These are phyloP conservation scores for Sinocyclocheilus anshuiensis DNA, from an alignment of 2,113 vertebrate species.

Conservation along the genomic window DNA sequence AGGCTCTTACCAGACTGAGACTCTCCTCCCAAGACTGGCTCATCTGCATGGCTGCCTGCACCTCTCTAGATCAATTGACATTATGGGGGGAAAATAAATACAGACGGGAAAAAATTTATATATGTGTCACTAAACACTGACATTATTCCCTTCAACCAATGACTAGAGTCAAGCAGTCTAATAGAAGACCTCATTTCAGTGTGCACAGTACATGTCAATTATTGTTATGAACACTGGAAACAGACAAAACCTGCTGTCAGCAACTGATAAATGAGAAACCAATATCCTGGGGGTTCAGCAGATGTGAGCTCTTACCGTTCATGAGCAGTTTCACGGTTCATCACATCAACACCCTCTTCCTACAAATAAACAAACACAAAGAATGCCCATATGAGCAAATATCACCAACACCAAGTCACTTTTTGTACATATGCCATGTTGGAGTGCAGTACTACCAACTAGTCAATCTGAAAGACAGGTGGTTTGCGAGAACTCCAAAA, in stretches of 20 bases:
- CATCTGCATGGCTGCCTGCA: slow-evolving; percentile 97
- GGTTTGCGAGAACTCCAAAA: slow-evolving; percentile 60
- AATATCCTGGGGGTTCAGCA: slow-evolving; percentile 8
- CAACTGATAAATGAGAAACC: slow-evolving; percentile 18
- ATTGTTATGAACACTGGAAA: neutral
- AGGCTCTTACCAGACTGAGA: slow-evolving; percentile 86
- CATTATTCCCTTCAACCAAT: neutral
- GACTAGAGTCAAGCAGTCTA: neutral
- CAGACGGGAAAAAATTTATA: neutral
- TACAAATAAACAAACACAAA: slow-evolving; percentile 59
- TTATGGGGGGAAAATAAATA: slow-evolving; percentile 41
- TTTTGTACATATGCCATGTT: slow-evolving; percentile 18
- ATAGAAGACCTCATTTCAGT: neutral
- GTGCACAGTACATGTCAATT: neutral
- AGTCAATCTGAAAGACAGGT: slow-evolving; percentile 52
- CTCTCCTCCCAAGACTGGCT: slow-evolving; percentile 98
- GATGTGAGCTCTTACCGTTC: slow-evolving; percentile 80
- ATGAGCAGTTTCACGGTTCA: slow-evolving; percentile 93
- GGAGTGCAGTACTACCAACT: slow-evolving; percentile 63
- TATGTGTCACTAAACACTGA: neutral
- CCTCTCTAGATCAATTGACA: slow-evolving; percentile 77
- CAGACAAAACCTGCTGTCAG: neutral
- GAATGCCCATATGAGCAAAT: neutral
- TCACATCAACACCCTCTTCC: slow-evolving; percentile 93
- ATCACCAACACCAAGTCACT: neutral